Conservation (phyloP, 2,113 vertebrate species). For the Varanus komodoensis region DNA sequence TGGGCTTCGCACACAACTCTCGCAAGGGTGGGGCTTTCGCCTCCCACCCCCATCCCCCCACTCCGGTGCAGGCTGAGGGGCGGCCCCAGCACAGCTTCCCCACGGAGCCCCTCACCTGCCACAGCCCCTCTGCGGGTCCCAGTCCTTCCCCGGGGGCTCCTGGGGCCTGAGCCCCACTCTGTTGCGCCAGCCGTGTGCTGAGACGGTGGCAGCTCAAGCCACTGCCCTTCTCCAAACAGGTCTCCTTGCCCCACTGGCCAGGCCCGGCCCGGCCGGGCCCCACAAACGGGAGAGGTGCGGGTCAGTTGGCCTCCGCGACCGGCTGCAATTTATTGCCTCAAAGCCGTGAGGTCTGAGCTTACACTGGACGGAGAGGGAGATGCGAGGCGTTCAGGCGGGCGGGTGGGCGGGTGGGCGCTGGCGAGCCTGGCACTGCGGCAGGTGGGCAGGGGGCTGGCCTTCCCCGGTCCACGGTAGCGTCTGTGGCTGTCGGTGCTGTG, state of each 20-base stretch:
- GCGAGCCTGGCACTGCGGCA: neutral
- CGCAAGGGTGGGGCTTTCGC: too few species aligned
- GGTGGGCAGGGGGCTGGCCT: neutral
- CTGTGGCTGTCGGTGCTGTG: neutral
- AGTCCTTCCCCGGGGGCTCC: too few species aligned
- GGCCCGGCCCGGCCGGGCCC: too few species aligned
- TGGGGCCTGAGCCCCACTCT: too few species aligned
- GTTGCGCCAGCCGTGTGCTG: neutral
- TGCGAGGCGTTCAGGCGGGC: neutral
- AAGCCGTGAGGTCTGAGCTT: neutral
- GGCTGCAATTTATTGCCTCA: slow-evolving; percentile 22
- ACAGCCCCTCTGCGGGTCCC: too few species aligned
- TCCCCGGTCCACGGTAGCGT: neutral
- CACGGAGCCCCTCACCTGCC: too few species aligned
- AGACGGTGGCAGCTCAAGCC: neutral
- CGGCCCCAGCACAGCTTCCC: too few species aligned
- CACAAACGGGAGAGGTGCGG: neutral
- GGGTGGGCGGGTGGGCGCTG: neutral
- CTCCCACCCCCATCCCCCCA: too few species aligned
- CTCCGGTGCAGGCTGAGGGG: too few species aligned
- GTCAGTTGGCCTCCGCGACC: neutral
- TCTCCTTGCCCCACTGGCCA: neutral
- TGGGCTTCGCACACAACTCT: too few species aligned
- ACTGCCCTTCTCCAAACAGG: neutral
- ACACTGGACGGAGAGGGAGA: neutral